Percentiles rank a stretch among this genome's conserved stretches.
Conservation (phyloP, 35 echinoderm and acorn worm genomes). For the Anneissia japonica region DNA sequence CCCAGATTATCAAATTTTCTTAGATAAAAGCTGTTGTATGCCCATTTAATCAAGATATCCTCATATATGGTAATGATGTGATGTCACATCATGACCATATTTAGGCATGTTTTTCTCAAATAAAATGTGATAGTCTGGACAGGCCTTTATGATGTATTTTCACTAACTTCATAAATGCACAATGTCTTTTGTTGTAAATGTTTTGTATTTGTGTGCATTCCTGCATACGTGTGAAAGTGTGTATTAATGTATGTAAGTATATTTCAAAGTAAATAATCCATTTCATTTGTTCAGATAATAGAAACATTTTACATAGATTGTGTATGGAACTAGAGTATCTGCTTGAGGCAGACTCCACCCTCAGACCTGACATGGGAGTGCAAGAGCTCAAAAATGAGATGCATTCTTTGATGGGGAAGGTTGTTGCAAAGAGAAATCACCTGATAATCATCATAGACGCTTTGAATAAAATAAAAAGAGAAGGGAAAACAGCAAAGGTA, state of each 20-base stretch:
- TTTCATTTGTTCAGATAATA: constrained; percentile 10
- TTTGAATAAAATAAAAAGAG: constrained; percentile 48
- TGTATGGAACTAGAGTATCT: constrained; percentile 41
- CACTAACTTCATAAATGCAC: too few species aligned
- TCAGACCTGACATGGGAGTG: constrained; percentile 2
- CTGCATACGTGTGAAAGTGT: background rate
- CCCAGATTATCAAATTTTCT: too few species aligned
- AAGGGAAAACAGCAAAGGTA: constrained; percentile 30
- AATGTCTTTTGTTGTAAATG: too few species aligned
- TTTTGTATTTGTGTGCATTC: background rate
- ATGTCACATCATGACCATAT: too few species aligned
- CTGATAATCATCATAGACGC: constrained; percentile 56
- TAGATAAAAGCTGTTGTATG: too few species aligned
- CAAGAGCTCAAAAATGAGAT: constrained; percentile 27
- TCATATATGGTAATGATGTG: too few species aligned
- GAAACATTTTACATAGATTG: constrained; percentile 25
- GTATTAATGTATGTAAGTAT: background rate
- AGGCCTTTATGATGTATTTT: too few species aligned
- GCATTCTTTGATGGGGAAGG: constrained; percentile 20
- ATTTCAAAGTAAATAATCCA: background rate
- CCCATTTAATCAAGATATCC: too few species aligned
- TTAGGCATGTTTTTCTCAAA: too few species aligned
- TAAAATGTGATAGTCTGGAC: too few species aligned
- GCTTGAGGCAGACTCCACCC: background rate
- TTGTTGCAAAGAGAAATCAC: background rate